Evolutionary conservation across 1,140 invertebrate genomes (phyloP).

Genomic region (Camponotus pennsylvanicus): DNA sequence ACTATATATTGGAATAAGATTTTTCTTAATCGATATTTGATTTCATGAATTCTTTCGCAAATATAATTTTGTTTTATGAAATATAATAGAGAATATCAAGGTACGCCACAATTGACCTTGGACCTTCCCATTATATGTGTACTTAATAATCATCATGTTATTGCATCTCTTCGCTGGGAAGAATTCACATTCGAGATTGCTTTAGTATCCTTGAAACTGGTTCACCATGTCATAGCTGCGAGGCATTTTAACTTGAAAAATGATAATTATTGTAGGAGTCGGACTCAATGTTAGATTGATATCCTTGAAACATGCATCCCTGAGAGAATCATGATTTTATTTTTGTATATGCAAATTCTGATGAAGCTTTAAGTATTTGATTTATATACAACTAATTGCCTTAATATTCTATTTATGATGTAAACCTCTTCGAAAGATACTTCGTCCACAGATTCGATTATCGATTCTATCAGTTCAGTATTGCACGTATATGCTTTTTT

Average conservation of each 20-base stretch:
- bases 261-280: slow-evolving; percentile 20
- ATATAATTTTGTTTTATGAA: slow-evolving; percentile 10
- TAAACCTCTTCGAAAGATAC: slow-evolving; percentile 3
- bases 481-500: neutral
- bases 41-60: neutral
- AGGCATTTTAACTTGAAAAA: slow-evolving; percentile 50
- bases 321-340: neutral
- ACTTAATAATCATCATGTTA: slow-evolving; percentile 41
- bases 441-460: neutral
- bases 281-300: slow-evolving; percentile 15
- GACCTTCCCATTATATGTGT: slow-evolving; percentile 16
- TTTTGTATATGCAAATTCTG: neutral
- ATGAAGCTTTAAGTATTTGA: neutral
- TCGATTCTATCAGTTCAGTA: neutral
- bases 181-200: slow-evolving; percentile 17
- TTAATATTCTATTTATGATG: slow-evolving; percentile 8
- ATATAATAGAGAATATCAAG: neutral
- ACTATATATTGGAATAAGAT: neutral
- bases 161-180: slow-evolving; percentile 18
- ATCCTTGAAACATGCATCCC: slow-evolving; percentile 27
- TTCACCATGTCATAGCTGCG: slow-evolving; percentile 35
- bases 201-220: slow-evolving; percentile 54
- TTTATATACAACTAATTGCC: neutral
- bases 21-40: neutral
- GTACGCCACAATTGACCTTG: slow-evolving; percentile 33